Evolutionary conservation across 2,888 invertebrate species (phyloP).

Genomic region (Synergus umbraculus): DNA sequence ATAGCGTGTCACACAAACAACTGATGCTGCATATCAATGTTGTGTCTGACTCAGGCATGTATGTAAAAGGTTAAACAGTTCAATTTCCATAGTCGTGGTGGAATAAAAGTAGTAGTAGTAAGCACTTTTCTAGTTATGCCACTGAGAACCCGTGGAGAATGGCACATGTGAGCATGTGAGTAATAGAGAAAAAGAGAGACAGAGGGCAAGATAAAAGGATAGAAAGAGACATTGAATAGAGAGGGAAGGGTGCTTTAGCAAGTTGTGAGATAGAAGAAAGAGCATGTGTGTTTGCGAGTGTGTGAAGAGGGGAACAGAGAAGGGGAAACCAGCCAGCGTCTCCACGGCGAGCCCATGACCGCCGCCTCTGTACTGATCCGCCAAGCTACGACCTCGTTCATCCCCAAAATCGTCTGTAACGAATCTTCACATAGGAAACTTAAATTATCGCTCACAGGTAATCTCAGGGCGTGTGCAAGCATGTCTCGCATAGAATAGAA

Average conservation of each 20-base stretch:
- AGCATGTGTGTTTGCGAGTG: slow-evolving; percentile 35
- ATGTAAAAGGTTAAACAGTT: slow-evolving; percentile 12
- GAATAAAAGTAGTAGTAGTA: slow-evolving; percentile 18
- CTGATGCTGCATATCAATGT: slow-evolving; percentile 6
- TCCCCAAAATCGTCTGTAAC: slow-evolving; percentile 54
- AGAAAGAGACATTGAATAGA: slow-evolving; percentile 41
- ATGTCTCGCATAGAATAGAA: not conserved
- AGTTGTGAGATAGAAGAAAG: slow-evolving; percentile 53
- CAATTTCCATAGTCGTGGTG: slow-evolving; percentile 29
- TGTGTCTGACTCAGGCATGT: slow-evolving; percentile 7
- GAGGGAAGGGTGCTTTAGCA: slow-evolving; percentile 49
- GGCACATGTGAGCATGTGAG: slow-evolving; percentile 21
- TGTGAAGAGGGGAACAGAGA: slow-evolving; percentile 51
- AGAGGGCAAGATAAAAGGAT: slow-evolving; percentile 31
- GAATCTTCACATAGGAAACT: not conserved
- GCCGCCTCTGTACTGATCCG: slow-evolving; percentile 64
- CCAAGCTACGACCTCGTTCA: slow-evolving; percentile 65
- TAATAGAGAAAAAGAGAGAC: slow-evolving; percentile 15
- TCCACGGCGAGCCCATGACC: slow-evolving; percentile 54
- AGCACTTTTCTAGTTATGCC: slow-evolving; percentile 36
- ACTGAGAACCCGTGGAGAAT: slow-evolving; percentile 37
- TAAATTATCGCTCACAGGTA: not conserved
- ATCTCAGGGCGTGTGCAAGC: slow-evolving; percentile 22
- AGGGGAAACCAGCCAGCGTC: slow-evolving; percentile 44
- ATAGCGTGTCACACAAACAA: not conserved